Evolutionary conservation across 1,140 invertebrate species (phyloP), one percentile per base, ranked within the genome.

Genomic region (Drosophila arawakana): DNA sequence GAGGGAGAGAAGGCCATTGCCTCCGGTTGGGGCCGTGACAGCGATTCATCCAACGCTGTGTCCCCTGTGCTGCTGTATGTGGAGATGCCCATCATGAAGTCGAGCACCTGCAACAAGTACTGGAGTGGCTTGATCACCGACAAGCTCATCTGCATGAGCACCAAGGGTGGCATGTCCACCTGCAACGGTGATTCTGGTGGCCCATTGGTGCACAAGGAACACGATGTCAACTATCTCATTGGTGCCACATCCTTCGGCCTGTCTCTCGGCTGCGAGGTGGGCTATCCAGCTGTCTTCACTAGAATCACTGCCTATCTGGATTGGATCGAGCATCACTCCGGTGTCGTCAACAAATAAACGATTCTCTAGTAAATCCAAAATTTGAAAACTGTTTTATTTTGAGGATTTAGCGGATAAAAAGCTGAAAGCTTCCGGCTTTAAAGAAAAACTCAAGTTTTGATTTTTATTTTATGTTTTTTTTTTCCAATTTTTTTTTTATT

Each of bases 221-320:
- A 58, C 18, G 9, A 54, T 0, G 9, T 47, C 1, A 60, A 80
- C 46, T 25, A 62, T 1, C 15, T 91, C 13, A 91, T 94, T 39
- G 94, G 94, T 59, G 66, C 93, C 44, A 92, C 92, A 2, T 94
- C 93, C 2, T 94, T 94, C 67, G 94, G 94, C 41, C 80, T 92
- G 49, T 73, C 73, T 34, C 72, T 81, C 5, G 94, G 94, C 15
- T 94, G 93, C 71, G 91, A 93, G n/a, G 69, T 73, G 50, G 92
- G 92, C 9, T 84, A 80, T n/a, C 91, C 92, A n/a, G 80, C 83
- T 30, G 92, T 91, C 8, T 93, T 92, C 68, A 91, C 91, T 35
- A 73, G 92, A 18, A 76, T 92, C 57, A 90, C 90, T 7, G 62
- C 78, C 54, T 93, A 92, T 67, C 41, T 81, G 47, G 57, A 90